phyloP scores from a whole-genome alignment of 2,888 invertebrate species.

The Smittia aterrima region DNA sequence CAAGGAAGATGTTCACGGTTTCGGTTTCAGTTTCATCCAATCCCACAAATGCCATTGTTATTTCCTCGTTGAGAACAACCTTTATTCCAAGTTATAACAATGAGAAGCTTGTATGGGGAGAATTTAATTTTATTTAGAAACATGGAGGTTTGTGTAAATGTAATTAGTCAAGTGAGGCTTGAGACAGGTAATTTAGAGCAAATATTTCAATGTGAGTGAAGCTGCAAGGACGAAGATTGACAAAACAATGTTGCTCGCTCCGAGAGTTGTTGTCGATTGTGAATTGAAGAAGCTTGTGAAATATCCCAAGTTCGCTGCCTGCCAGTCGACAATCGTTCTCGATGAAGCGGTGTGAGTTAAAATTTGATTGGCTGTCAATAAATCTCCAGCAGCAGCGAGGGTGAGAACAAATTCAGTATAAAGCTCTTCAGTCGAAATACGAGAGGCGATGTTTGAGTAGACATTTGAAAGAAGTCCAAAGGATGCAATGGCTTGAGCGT shows the following conservation, averaged over 20 bases:
- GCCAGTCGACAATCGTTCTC: neutral
- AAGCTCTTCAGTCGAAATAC: neutral
- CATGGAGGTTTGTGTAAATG: no score
- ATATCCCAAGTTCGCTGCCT: neutral
- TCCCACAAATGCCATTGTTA: no score
- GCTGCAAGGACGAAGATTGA: neutral
- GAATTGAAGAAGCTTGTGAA: no score
- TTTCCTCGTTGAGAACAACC: no score
- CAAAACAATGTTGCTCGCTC: neutral
- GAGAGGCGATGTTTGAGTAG: neutral
- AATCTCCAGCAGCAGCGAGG: no score
- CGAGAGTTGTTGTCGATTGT: neutral
- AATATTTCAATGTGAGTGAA: neutral
- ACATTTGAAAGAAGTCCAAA: neutral
- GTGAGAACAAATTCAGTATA: neutral
- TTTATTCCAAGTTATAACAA: no score
- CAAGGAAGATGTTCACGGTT: no score
- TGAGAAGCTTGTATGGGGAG: no score
- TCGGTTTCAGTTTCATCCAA: no score
- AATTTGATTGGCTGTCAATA: neutral
- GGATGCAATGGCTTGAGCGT: neutral
- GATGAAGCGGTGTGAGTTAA: neutral
- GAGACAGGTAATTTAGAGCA: neutral
- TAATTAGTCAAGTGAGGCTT: neutral
- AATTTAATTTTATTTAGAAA: no score